Base-by-base conservation (phyloP, 2,888 invertebrate species). In the Tetropium fuscum region DNA sequence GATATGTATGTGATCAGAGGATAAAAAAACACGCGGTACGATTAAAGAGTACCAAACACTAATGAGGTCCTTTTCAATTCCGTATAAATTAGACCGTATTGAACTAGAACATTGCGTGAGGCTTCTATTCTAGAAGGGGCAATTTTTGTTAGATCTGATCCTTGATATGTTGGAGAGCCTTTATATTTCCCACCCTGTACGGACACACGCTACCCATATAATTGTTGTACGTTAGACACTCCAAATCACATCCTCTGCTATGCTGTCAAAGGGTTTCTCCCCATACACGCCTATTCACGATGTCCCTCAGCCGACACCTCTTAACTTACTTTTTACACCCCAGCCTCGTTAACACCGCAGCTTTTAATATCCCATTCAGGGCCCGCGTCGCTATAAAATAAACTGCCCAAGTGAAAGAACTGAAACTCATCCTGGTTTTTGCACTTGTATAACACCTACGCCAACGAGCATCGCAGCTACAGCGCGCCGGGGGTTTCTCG, bases 311-410 rank as follows among this genome's bases (percentile, higher is more conserved):
- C 58, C 60, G 45, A 65, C 67, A 66, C 70, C 70, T 72, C 72
- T 69, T 71, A 72, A 72, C 72, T 72, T 66, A 72, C 66, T 69
- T 72, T 72, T 71, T 72, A 71, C 72, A 69, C 70, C 69, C 72
- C 64, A 60, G 65, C 64, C 72, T 71, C 71, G 67, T 72, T 71
- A 70, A 72, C 70, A 66, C 60, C 66, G 55, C 69, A 61, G 69
- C 64, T 69, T 70, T 71, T 70, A 70, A 72, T 72, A 66, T 66
- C 59, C 49, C 62, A 48, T 58, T 41, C 25, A 15, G 36, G 36
- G 15, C 25, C 15, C 38, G 36, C 38, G 22, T 51, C 51, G 47
- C 38, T 30, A 32, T 51, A 47, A 44, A 56, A 19, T 48, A 48
- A 55, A 56, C 56, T 27, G 53, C 40, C 55, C 30, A 36, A 47